Conservation (phyloP, 2,113 vertebrate species). For the Nycticebus coucang region DNA sequence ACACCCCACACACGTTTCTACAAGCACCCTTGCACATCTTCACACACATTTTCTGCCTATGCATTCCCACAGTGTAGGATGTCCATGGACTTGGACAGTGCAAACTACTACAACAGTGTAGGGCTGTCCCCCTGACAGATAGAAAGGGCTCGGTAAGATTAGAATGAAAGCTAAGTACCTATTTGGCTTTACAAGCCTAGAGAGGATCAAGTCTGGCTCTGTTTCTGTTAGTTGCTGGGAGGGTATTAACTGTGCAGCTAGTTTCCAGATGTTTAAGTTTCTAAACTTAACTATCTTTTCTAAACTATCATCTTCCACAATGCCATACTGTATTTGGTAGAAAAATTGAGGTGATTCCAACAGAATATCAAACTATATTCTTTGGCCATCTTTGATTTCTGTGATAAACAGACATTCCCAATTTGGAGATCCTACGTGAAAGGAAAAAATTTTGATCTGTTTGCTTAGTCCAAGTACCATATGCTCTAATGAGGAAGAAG, state of each 20-base stretch:
- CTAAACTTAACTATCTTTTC: not conserved
- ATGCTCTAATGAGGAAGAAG: not conserved
- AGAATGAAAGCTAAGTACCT: not conserved
- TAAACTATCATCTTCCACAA: not conserved
- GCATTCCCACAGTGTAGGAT: not conserved
- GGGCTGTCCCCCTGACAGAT: not conserved
- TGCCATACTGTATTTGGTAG: not conserved
- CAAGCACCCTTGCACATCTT: not conserved
- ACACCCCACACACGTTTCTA: not conserved
- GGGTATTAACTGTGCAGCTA: not conserved
- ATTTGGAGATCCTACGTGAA: not conserved
- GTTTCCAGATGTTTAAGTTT: not conserved
- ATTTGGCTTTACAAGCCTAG: not conserved
- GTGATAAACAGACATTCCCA: not conserved
- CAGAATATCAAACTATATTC: not conserved
- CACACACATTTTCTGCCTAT: not conserved
- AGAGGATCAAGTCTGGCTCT: not conserved
- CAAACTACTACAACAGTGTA: rapidly evolving
- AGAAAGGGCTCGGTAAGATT: not conserved
- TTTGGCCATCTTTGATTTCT: not conserved
- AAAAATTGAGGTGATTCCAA: not conserved
- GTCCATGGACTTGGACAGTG: too few relatives aligned
- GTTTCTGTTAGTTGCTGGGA: not conserved
- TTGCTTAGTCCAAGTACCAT: not conserved
- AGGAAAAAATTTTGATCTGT: not conserved